A percentile compares a stretch with the other conserved stretches of the same genome.
Evolutionary conservation across 2,888 invertebrate genomes (phyloP).

Genomic region (Chloroclystis v-ata): DNA sequence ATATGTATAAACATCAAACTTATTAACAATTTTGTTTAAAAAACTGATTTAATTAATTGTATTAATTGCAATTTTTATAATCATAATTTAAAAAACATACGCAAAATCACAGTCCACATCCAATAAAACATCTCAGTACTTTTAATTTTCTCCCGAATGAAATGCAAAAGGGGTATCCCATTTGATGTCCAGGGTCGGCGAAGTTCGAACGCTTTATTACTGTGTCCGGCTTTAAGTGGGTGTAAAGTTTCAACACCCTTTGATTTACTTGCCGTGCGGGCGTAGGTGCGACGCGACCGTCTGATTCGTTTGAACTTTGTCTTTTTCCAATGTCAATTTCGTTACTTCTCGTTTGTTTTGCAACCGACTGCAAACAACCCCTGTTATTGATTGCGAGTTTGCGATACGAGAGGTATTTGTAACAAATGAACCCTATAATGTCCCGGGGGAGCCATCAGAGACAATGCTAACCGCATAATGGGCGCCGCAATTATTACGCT

Average conservation of each 20-base stretch:
- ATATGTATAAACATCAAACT: no score
- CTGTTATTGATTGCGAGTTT: conserved; percentile 24
- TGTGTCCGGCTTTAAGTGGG: conserved; percentile 79
- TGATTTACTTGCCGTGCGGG: conserved; percentile 73
- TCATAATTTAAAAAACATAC: neutral
- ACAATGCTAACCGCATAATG: conserved; percentile 68
- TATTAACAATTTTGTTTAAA: no score
- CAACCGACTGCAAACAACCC: conserved; percentile 20
- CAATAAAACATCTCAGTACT: conserved; percentile 50
- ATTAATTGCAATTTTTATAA: no score
- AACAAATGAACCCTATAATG: conserved; percentile 38
- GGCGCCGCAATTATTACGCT: conserved; percentile 71
- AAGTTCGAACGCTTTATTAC: conserved; percentile 78
- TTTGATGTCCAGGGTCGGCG: conserved; percentile 74
- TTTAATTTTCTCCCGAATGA: conserved; percentile 68
- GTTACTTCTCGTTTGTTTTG: conserved; percentile 38
- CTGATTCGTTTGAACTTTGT: conserved; percentile 61
- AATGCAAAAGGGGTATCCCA: conserved; percentile 68
- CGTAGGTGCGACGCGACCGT: conserved; percentile 59
- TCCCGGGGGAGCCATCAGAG: conserved; percentile 40
- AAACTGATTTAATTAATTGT: no score
- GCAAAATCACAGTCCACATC: conserved; percentile 5
- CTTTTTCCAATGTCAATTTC: conserved; percentile 49
- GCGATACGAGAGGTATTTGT: conserved; percentile 27
- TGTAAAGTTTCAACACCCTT: conserved; percentile 79